Evolutionary conservation across 1,140 invertebrate species (phyloP), one percentile per base, ranked within the genome.

Genomic region (Matsumurasca onukii): DNA sequence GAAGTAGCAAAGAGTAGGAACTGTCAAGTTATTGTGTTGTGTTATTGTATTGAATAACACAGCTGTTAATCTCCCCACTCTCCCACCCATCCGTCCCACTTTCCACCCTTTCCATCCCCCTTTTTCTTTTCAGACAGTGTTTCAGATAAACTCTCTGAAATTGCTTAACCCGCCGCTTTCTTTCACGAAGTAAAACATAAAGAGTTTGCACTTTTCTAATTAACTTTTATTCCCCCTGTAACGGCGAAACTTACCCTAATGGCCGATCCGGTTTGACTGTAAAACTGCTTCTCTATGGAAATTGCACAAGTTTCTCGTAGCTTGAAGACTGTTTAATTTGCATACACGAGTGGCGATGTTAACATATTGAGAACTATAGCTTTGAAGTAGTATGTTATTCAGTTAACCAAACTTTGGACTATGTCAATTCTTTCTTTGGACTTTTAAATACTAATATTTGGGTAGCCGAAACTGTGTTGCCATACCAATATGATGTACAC

Each of bases 21-120:
- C 55, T 59, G 55, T 24, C 55, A 29, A 59, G 55, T 59, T 59
- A 59, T 59, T 59, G 55, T 59, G 55, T 59, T 59, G 55, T 59
- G 24, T 59, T 59, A 59, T 59, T 59, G 55, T 59, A 59, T 59
- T 59, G 55, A 59, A 59, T 59, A 59, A 59, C 55, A 59, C 55
- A 24, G 15, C 55, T 59, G 55, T 59, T 59, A 59, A 59, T 59
- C 55, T 59, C 55, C 30, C n/a, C n/a, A n/a, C 55, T 59, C 25
- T 5, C 55, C 5, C 55, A 13, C 55, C 20, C 34, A 12, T 45
- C 34, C 34, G n/a, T 52, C 49, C 3, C 55, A 27, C 25, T 59
- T 5, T 27, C 24, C 22, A 9, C 5, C 55, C 55, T 27, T n/a
- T 59, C 55, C 25, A 25, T 27, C 25, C 22, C 55, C 55, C 9